phyloP scores from a whole-genome alignment of 2,113 vertebrate genomes.

The Paracanthobrama guichenoti region DNA sequence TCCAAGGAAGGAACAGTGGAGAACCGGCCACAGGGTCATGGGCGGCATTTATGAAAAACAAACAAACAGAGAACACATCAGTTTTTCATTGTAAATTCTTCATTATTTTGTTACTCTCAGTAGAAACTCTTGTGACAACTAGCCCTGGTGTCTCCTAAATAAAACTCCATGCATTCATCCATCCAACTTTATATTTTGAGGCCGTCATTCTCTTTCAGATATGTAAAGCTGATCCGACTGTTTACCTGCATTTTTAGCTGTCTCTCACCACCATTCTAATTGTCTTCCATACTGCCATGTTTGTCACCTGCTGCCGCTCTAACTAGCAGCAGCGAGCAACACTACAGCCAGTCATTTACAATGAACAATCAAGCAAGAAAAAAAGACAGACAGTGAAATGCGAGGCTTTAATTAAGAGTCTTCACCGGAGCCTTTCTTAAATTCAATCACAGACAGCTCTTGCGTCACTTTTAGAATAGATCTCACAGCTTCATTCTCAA shows the following conservation, averaged over 20 bases:
- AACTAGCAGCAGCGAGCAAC: background rate
- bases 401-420: constrained; percentile 52
- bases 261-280: constrained; percentile 22
- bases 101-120: background rate
- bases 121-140: background rate
- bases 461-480: constrained; percentile 53
- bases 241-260: background rate
- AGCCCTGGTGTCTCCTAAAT: background rate
- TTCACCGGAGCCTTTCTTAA: constrained; percentile 44
- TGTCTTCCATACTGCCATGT: background rate
- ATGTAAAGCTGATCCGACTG: constrained; percentile 2
- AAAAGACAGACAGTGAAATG: constrained; percentile 48
- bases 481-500: constrained; percentile 47
- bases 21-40: too few relatives aligned
- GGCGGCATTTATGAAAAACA: too few relatives aligned
- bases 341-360: constrained; percentile 13
- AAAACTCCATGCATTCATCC: background rate
- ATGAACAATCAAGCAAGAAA: constrained; percentile 40
- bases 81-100: too few relatives aligned
- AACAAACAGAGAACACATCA: too few relatives aligned
- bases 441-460: constrained; percentile 61
- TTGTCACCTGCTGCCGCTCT: background rate
- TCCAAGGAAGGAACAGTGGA: too few relatives aligned
- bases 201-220: background rate
- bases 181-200: background rate